Base-by-base conservation (phyloP, 2,113 vertebrate species). In the Vulpes lagopus region DNA sequence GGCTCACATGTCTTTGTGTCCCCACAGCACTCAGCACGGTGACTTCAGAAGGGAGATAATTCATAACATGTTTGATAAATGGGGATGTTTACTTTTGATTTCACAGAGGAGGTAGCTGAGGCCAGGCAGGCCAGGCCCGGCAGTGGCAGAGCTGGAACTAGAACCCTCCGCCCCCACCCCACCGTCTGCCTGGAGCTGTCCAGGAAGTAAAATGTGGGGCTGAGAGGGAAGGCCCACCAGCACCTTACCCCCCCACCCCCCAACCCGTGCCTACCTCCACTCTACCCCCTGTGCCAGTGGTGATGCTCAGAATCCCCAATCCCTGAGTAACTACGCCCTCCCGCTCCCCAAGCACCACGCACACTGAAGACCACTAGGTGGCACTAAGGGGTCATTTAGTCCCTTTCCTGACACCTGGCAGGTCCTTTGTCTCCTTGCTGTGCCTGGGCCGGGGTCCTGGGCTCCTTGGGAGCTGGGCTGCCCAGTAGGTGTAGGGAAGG, bases 331-430 rank as follows among this genome's bases (percentile, higher is more conserved):
- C 62, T 14, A 27, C 35, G 71, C 64, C 59, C 62, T 71, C n/a
- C 11, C 0, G 16, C 14, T 57, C 32, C 43, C 62, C 80, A 32
- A 73, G 49, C 84, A 62, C 78, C 17, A 73, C 25, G 43, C 43
- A 27, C 12, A 35, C 30, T 0, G 2, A 0, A 0, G 8, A 55
- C 95, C 98, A 97, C 86, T 30, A 97, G 97, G 64, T 93, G 97
- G 97, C 57, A 60, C 92, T 87, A 91, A 87, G 8, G 65, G 74
- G 86, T 49, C 83, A 25, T 2, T 25, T 20, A 3, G 65, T 35
- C 19, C 5, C 35, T 87, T 35, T 23, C 57, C 64, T 32, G 82
- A 62, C 5, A 22, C 67, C 2, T 0, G 20, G 55, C n/a, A 3
- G n/a, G 35, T 59, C 59, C 86, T 71, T 59, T 76, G 74, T 86